Conservation (phyloP, 2,113 vertebrate species). For the Pseudopipra pipra region DNA sequence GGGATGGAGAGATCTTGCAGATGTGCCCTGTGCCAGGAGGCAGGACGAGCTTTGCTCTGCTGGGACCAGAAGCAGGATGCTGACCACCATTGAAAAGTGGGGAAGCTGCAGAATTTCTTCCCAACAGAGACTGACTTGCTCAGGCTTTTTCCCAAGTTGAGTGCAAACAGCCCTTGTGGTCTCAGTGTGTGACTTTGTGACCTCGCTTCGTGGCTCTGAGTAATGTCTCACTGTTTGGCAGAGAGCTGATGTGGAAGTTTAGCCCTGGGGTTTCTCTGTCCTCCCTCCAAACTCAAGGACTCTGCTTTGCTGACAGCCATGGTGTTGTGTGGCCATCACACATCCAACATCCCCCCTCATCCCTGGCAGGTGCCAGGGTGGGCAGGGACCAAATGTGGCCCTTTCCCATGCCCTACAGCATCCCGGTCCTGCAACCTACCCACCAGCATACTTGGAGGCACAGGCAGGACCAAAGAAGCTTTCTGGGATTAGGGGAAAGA, state of each 20-base stretch:
- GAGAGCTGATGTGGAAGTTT: neutral
- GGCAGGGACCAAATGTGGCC: accelerated
- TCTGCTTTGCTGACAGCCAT: accelerated
- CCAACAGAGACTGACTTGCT: neutral
- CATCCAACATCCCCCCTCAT: accelerated
- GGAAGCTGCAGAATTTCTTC: neutral
- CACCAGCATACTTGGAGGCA: neutral
- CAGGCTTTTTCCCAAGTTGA: neutral
- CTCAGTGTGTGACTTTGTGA: neutral
- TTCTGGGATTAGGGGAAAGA: neutral
- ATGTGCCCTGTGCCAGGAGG: neutral
- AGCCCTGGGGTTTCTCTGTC: neutral
- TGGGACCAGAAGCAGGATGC: neutral
- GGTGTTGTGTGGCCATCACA: accelerated
- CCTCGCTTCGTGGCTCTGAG: neutral
- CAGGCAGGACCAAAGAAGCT: neutral
- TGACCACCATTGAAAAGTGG: neutral
- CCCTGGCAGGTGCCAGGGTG: accelerated
- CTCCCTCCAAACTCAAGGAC: neutral
- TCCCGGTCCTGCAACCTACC: neutral
- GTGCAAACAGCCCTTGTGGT: neutral
- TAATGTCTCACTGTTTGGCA: neutral
- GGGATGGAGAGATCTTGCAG: neutral
- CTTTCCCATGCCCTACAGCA: neutral
- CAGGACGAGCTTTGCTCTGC: neutral